Conservation (phyloP, 2,113 vertebrate genomes). For the Chionis minor region DNA sequence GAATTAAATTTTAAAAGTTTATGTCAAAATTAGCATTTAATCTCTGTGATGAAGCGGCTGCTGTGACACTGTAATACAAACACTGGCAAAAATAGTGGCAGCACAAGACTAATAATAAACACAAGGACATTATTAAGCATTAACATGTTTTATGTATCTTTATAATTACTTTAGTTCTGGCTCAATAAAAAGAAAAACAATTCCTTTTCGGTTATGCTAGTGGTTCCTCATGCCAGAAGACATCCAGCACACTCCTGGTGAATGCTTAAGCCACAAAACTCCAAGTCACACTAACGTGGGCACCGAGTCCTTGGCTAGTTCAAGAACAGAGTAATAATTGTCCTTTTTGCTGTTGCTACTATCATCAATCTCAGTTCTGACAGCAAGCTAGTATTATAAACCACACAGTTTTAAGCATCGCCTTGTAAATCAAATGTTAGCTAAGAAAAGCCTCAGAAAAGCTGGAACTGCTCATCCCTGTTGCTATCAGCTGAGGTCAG, state of each 20-base stretch:
- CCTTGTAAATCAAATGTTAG: not conserved
- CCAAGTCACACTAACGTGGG: not conserved
- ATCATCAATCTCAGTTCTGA: not conserved
- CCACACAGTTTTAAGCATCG: not conserved
- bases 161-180: not conserved
- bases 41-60: not conserved
- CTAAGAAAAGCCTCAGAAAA: not conserved
- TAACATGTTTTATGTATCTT: not conserved
- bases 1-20: constrained; percentile 3
- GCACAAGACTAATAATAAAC: not conserved
- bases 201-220: not conserved
- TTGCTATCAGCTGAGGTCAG: not conserved
- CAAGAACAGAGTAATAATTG: not conserved
- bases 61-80: not conserved
- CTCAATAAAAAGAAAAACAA: not conserved
- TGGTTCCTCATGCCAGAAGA: not conserved
- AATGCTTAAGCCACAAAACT: not conserved
- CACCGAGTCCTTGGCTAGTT: not conserved
- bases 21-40: constrained; percentile 23
- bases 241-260: not conserved
- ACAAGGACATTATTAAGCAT: not conserved
- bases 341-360: not conserved
- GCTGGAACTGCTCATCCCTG: not conserved
- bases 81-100: not conserved
- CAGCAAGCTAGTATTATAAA: not conserved